Evolutionary conservation across 2,888 invertebrate species (phyloP).

Genomic region (Cataglyphis albicans): DNA sequence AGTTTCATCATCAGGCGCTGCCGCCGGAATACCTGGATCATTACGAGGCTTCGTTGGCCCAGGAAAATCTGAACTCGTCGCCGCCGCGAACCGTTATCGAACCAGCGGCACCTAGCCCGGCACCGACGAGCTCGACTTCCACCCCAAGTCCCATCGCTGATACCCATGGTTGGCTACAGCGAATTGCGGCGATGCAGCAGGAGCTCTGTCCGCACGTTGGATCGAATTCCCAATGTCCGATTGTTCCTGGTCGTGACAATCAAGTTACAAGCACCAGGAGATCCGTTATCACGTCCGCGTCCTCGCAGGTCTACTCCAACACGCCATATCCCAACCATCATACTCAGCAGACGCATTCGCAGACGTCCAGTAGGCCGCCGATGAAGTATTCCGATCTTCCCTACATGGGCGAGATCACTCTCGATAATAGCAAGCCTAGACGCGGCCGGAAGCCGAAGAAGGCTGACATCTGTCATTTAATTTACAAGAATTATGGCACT

Average conservation of each 20-base stretch:
- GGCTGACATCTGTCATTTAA: conserved; percentile 96
- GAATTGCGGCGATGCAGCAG: conserved; percentile 91
- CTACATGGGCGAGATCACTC: conserved; percentile 96
- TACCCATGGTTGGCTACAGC: conserved; percentile 90
- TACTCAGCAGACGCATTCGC: conserved; percentile 73
- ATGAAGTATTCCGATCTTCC: conserved; percentile 94
- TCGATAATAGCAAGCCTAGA: conserved; percentile 94
- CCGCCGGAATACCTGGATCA: conserved; percentile 93
- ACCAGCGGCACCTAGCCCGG: conserved; percentile 82
- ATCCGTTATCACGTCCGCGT: conserved; percentile 83
- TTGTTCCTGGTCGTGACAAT: conserved; percentile 47
- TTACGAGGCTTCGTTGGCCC: conserved; percentile 91
- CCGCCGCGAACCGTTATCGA: conserved; percentile 74
- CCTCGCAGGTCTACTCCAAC: conserved; percentile 69
- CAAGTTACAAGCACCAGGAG: conserved; percentile 70
- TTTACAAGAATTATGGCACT: conserved; percentile 96
- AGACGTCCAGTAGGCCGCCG: conserved; percentile 79
- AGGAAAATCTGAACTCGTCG: conserved; percentile 84
- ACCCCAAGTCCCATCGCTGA: conserved; percentile 81
- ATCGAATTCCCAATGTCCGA: conserved; percentile 51
- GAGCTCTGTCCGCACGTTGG: conserved; percentile 83
- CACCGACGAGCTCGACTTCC: conserved; percentile 81
- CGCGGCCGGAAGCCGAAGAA: conserved; percentile 96
- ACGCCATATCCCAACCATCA: conserved; percentile 66
- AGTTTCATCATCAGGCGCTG: conserved; percentile 93